phyloP scores from a whole-genome alignment of 2,113 vertebrate genomes.

The Centropristis striata region DNA sequence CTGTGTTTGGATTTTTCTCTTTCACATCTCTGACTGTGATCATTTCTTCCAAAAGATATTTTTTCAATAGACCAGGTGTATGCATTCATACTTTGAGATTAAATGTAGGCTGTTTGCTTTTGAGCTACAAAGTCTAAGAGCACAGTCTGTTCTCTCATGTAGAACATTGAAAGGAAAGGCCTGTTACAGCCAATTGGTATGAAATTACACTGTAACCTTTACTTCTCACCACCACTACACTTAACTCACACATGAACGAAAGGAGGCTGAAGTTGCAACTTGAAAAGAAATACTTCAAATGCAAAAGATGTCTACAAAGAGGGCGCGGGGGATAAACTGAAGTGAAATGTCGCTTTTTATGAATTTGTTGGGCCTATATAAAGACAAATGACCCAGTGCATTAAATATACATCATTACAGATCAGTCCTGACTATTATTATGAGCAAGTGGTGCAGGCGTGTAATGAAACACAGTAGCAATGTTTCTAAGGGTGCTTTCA shows the following conservation, averaged over 20 bases:
- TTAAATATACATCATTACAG: conserved; percentile 52
- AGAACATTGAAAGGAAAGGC: conserved; percentile 20
- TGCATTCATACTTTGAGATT: not conserved
- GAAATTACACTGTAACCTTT: conserved; percentile 22
- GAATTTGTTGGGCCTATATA: conserved; percentile 18
- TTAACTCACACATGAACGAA: conserved; percentile 17
- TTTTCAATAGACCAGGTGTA: not conserved
- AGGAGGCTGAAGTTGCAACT: not conserved
- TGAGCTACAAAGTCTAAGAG: not conserved
- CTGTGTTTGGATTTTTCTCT: not conserved
- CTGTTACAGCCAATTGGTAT: conserved; percentile 13
- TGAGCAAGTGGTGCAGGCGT: conserved; percentile 29
- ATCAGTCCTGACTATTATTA: conserved; percentile 42
- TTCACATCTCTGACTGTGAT: conserved; percentile 12
- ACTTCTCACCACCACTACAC: not conserved
- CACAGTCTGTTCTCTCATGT: conserved; percentile 14
- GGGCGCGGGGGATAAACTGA: not conserved
- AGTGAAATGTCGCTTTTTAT: conserved; percentile 24
- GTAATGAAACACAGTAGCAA: not conserved
- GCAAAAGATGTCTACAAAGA: not conserved
- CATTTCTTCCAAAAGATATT: not conserved
- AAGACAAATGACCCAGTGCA: conserved; percentile 52
- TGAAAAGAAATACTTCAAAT: conserved; percentile 7
- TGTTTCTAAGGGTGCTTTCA: not conserved
- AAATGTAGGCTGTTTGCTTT: conserved; percentile 6